These are phyloP conservation scores for Myotis brandtii DNA, from an alignment of 2,113 vertebrate species.

Conservation along the genomic window DNA sequence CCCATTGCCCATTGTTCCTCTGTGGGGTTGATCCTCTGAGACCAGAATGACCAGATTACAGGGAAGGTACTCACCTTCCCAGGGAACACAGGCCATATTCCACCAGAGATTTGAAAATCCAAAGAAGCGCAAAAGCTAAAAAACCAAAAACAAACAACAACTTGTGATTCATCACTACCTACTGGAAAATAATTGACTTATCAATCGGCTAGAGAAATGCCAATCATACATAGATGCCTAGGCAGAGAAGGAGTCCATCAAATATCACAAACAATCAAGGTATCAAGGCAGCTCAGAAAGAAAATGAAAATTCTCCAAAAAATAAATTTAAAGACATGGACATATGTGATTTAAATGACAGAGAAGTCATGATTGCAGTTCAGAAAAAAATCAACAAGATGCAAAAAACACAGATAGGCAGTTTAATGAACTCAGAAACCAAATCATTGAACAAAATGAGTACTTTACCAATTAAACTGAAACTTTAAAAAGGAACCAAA, in stretches of 20 bases:
- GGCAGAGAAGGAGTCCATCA: not conserved
- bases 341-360: not conserved
- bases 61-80: not conserved
- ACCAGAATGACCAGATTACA: not conserved
- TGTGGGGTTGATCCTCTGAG: not conserved
- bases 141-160: not conserved
- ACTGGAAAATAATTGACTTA: not conserved
- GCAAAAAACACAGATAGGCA: not conserved
- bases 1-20: not conserved
- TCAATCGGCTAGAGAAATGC: not conserved
- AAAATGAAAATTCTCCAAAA: not conserved
- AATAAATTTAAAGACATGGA: not conserved
- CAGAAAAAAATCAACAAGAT: not conserved
- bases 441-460: not conserved
- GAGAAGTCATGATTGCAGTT: not conserved
- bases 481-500: not conserved
- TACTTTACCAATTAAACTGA: not conserved
- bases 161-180: not conserved
- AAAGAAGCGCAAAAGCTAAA: not conserved
- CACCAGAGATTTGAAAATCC: not conserved
- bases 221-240: not conserved
- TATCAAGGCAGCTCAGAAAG: not conserved
- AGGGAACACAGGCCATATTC: not conserved
- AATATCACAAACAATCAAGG: not conserved
- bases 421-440: not conserved